These are phyloP conservation scores for Ornithorhynchus anatinus DNA, from an alignment of 2,113 vertebrate species.

Conservation along the genomic window DNA sequence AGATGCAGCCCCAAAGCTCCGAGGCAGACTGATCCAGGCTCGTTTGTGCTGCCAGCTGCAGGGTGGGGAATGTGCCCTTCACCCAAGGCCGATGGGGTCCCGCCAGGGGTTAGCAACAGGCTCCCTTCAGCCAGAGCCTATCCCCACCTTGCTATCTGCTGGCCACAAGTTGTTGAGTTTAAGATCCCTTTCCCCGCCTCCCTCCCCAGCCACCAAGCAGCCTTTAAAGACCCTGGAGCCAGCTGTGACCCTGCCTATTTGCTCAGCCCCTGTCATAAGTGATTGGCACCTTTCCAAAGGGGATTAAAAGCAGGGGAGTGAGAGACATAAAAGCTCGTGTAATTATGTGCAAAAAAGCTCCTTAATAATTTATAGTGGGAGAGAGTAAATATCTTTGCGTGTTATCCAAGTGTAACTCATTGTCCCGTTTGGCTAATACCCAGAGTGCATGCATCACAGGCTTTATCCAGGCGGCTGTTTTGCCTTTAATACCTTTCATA, in stretches of 20 bases:
- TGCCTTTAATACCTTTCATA: constrained; percentile 70
- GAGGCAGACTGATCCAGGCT: no score
- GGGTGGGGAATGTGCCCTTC: no score
- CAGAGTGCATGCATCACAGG: constrained; percentile 53
- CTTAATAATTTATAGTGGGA: constrained; percentile 72
- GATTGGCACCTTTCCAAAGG: constrained; percentile 57
- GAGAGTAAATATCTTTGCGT: constrained; percentile 65
- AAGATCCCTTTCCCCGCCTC: background rate
- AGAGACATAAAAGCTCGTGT: constrained; percentile 62
- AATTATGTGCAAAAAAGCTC: constrained; percentile 66
- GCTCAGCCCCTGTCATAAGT: constrained; percentile 22
- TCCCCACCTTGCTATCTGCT: no score
- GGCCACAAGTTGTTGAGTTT: no score
- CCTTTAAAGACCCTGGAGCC: background rate
- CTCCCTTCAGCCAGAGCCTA: no score
- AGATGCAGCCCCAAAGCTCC: no score
- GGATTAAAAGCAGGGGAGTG: constrained; percentile 67
- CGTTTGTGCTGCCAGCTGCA: no score
- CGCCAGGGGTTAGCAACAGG: no score
- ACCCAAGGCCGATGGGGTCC: no score
- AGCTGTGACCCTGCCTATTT: background rate
- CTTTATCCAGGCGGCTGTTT: constrained; percentile 47
- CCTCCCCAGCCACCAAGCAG: background rate
- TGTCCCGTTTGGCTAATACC: constrained; percentile 66
- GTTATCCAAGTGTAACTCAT: constrained; percentile 63